Evolutionary conservation across 2,797 vertebrate genomes (phyloP).

Genomic region (Sebastes cheni): DNA sequence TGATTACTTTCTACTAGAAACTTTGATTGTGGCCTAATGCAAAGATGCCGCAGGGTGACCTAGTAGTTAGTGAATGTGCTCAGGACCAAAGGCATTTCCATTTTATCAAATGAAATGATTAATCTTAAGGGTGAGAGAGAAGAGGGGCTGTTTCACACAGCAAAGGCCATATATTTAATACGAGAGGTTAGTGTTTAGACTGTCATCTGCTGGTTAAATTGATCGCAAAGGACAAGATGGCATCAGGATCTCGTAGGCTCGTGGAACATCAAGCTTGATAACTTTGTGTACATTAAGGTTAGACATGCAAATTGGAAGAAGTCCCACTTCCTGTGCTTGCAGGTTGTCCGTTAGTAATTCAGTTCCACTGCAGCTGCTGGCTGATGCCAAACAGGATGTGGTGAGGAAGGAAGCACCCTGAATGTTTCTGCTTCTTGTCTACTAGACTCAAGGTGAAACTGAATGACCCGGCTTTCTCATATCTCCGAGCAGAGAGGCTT

Average conservation of each 20-base stretch:
- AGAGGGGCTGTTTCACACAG: neutral
- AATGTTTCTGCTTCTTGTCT: neutral
- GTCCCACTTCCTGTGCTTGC: constrained; percentile 40
- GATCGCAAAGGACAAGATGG: neutral
- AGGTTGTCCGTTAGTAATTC: constrained; percentile 17
- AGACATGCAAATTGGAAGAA: neutral
- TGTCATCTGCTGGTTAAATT: neutral
- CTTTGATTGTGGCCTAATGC: neutral
- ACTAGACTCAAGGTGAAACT: neutral
- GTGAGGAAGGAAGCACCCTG: constrained; percentile 41
- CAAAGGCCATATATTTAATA: neutral
- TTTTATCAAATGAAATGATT: neutral
- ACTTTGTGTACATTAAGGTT: neutral
- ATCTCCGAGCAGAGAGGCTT: neutral
- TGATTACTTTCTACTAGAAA: neutral
- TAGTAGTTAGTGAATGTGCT: neutral
- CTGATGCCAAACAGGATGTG: constrained; percentile 75
- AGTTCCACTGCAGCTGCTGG: neutral
- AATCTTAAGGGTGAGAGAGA: neutral
- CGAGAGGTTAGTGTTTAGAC: neutral
- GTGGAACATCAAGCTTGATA: neutral
- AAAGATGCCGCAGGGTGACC: neutral
- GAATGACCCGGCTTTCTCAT: neutral
- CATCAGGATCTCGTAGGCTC: too few relatives aligned
- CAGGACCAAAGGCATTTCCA: neutral